Evolutionary conservation across 2,113 vertebrate genomes (phyloP), one percentile per base, ranked within the genome.

Genomic region (Octodon degus): DNA sequence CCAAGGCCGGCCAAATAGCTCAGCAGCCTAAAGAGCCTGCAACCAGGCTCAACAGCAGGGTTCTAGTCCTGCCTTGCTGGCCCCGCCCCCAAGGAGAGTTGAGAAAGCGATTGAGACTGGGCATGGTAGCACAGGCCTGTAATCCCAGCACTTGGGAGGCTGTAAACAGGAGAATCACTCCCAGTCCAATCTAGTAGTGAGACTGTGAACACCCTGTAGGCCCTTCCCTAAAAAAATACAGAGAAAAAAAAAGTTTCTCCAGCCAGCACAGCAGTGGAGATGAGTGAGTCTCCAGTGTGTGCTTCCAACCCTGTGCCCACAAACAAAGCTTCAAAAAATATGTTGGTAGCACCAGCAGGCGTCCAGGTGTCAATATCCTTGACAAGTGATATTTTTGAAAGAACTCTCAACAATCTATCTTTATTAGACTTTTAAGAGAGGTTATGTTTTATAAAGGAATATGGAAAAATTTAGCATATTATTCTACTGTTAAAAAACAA

Each of bases 341-440:
- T 40, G 8, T 30, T 68, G 60, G 24, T 14, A 50, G 37, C 8
- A 30, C 58, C 30, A 27, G 3, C 5, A 58, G 12, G 55, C 83
- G 30, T 50, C 76, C 53, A 74, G 0, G 17, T 53, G n/a, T n/a
- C n/a, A n/a, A n/a, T n/a, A n/a, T 22, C n/a, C 34, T 76, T 85
- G 76, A 85, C 20, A 60, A 81, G 30, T 93, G 12, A 47, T 96
- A 20, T 85, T 82, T 91, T 72, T 93, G 58, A 96, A 93, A 90
- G 68, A 91, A 80, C 30, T 0, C 86, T 22, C 62, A 80, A 47
- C 25, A 67, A 79, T 24, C n/a, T 84, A 37, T 27, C 13, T 40
- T 43, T 82, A 43, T 91, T 81, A 82, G 58, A 81, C n/a, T 68
- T 77, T 81, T 87, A n/a, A 80, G 37, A 92, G 13, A 70, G 19